Base-by-base conservation (phyloP, 2,113 vertebrate genomes). In the Phoenicopterus ruber region DNA sequence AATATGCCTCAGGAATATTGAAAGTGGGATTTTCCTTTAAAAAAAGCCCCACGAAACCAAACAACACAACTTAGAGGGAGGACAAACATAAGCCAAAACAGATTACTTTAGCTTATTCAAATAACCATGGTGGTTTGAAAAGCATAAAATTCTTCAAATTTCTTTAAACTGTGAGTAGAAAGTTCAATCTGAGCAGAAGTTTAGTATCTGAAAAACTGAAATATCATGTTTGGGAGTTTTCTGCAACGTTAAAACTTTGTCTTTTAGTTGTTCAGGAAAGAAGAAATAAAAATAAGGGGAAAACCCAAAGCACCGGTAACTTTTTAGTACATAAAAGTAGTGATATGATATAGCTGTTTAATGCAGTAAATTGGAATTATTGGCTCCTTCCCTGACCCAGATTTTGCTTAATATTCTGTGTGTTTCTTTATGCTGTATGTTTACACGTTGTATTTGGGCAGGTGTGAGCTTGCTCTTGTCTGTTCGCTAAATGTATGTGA, bases 381-480 rank as follows among this genome's bases (percentile, higher is more conserved):
- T 85, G 61, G 11, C 69, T 82, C 57, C 55, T 42, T 89, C 55
- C 29, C 42, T 73, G 63, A 59, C 86, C 42, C 55, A 97, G 72
- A 94, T 97, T 94, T 90, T 84, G 47, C 86, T 90, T 90, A 61
- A 86, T 86, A 82, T 54, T 82, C 36, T 49, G 12, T 58, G 52
- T 92, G 29, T 83, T 94, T 96, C 83, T 91, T 93, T 95, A 84
- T 78, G 42, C 50, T 74, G 22, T 62, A 1, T 97, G 69, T 96
- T 96, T 96, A 94, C 72, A 76, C 44, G 0, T 82, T 96, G 47
- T 78, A 83, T 91, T 84, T 93, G 69, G 94, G 95, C 96, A 96
- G 81, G 96, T 93, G 89, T 76, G 93, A 86, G 93, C 96, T 94
- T 96, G 96, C 61, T 86, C 69, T 71, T 82, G 72, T 84, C 83